Evolutionary conservation across 1,140 invertebrate species (phyloP).

Genomic region (Probaryconus sp.): DNA sequence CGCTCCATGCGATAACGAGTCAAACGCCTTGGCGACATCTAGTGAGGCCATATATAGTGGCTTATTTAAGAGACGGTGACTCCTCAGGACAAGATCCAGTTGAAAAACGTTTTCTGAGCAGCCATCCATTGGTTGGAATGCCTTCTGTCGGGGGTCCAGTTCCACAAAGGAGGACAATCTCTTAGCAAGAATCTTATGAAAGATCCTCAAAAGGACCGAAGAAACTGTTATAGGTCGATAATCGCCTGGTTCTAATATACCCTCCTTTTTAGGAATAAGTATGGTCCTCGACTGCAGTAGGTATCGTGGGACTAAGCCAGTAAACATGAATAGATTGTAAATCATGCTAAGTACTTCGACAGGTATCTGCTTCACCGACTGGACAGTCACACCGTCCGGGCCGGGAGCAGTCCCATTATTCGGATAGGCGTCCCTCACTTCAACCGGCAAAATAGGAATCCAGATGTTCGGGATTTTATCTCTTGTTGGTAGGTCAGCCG

Average conservation of each 20-base stretch:
- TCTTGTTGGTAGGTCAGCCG: neutral
- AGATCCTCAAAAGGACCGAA: conserved; percentile 44
- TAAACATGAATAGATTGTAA: conserved; percentile 25
- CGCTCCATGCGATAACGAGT: conserved; percentile 63
- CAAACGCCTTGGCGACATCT: conserved; percentile 73
- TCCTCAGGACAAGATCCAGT: conserved; percentile 26
- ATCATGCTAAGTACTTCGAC: neutral
- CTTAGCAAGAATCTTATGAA: conserved; percentile 59
- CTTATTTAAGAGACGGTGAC: neutral
- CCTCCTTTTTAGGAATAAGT: conserved; percentile 58
- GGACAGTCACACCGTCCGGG: conserved; percentile 12
- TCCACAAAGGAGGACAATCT: conserved; percentile 34
- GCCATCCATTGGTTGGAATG: conserved; percentile 53
- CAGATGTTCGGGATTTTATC: neutral
- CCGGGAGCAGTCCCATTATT: conserved; percentile 9
- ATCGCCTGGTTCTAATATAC: conserved; percentile 7
- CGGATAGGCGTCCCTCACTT: neutral
- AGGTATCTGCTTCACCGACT: neutral
- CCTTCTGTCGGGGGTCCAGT: conserved; percentile 52
- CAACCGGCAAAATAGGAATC: neutral
- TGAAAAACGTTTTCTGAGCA: conserved; percentile 55
- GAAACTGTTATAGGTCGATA: conserved; percentile 72
- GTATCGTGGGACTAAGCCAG: neutral
- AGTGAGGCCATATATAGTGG: conserved; percentile 41
- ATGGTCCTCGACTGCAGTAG: conserved; percentile 31